Conservation (phyloP, 2,888 invertebrate species). For the Apocheima hispidaria region DNA sequence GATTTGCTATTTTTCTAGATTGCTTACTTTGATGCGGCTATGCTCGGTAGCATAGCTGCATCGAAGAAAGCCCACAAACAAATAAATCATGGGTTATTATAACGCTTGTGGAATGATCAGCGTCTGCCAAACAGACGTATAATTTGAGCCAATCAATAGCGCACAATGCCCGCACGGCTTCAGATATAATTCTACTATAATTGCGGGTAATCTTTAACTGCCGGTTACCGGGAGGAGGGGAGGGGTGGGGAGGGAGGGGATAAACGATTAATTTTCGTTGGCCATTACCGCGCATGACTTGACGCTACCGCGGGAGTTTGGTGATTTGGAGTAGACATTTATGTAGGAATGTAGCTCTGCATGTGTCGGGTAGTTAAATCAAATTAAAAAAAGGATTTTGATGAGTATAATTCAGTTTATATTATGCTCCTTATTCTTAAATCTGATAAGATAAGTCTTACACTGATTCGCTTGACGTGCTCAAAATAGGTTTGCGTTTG, state of each 20-base stretch:
- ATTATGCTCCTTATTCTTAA: no score
- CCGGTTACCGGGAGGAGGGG: conserved; percentile 1
- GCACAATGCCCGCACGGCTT: conserved; percentile 25
- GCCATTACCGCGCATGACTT: conserved; percentile 72
- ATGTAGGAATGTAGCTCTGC: conserved; percentile 6
- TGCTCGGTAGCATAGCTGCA: background rate
- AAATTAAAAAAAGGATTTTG: no score
- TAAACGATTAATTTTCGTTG: conserved; percentile 51
- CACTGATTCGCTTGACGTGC: no score
- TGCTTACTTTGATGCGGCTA: no score
- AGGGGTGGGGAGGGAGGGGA: conserved; percentile 10
- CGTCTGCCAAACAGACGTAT: conserved; percentile 33
- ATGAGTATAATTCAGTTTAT: no score
- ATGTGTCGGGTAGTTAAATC: background rate
- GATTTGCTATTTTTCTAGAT: background rate
- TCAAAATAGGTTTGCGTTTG: no score
- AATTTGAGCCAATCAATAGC: conserved; percentile 34
- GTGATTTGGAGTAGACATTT: background rate
- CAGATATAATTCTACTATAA: conserved; percentile 42
- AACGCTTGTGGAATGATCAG: conserved; percentile 17
- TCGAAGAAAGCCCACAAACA: conserved; percentile 28
- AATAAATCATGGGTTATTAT: conserved; percentile 28
- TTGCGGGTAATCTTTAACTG: conserved; percentile 52
- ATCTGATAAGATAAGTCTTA: no score
- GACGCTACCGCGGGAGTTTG: conserved; percentile 48